Percentiles rank a stretch among this genome's conserved stretches.
These are phyloP conservation scores for Nomia melanderi DNA, from an alignment of 1,140 invertebrate genomes.

Conservation along the genomic window DNA sequence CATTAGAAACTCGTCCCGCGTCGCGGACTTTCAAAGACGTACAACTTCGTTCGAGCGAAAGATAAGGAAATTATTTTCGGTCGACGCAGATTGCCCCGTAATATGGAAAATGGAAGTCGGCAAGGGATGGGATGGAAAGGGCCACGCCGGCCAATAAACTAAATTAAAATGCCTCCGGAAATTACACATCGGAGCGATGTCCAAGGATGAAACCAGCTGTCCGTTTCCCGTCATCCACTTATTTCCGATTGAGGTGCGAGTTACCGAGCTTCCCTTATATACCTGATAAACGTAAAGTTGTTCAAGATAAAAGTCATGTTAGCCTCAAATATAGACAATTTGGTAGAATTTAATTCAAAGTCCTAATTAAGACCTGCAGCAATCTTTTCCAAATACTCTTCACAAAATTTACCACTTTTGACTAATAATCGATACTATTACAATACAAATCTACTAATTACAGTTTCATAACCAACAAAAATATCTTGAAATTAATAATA, in stretches of 20 bases:
- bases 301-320: no score
- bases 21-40: conserved; percentile 19
- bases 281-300: background rate
- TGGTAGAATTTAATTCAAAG: no score
- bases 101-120: conserved; percentile 34
- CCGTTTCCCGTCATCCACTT: background rate
- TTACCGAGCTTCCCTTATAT: background rate
- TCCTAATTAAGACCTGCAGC: no score
- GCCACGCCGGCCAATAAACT: conserved; percentile 37
- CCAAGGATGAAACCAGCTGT: background rate
- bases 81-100: conserved; percentile 31
- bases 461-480: no score
- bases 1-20: conserved; percentile 31
- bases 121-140: background rate
- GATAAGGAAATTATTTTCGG: conserved; percentile 48
- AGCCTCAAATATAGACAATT: no score
- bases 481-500: no score
- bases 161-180: conserved; percentile 42
- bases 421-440: no score
- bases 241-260: background rate
- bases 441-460: no score
- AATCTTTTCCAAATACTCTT: no score
- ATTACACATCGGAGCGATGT: conserved; percentile 32
- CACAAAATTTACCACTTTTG: no score
- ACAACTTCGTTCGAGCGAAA: conserved; percentile 11